Percentiles rank a stretch among this genome's conserved stretches.
phyloP scores from a whole-genome alignment of 2,113 vertebrate species.

The Chaetodon auriga region DNA sequence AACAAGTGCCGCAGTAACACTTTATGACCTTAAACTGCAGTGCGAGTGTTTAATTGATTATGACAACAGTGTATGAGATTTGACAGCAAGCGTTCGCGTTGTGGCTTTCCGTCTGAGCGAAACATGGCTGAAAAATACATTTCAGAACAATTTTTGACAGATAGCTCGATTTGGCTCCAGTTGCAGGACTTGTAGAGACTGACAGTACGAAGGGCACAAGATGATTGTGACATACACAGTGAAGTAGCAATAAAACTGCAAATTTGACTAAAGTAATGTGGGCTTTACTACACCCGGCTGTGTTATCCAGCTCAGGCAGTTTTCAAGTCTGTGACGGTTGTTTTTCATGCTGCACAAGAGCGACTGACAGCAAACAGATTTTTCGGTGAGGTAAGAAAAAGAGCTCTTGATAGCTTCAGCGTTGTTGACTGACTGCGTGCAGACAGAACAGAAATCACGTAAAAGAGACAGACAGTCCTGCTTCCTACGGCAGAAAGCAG shows the following conservation, averaged over 20 bases:
- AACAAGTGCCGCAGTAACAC: neutral
- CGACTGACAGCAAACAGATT: slow-evolving; percentile 36
- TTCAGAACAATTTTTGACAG: neutral
- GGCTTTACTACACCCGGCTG: slow-evolving; percentile 3
- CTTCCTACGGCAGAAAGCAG: slow-evolving; percentile 18
- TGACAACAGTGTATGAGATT: neutral
- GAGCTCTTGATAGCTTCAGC: neutral
- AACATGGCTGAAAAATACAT: neutral
- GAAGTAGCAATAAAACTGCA: slow-evolving; percentile 23
- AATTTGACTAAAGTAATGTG: slow-evolving; percentile 36
- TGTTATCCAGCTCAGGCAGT: slow-evolving; percentile 50
- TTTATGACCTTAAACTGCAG: slow-evolving; percentile 2
- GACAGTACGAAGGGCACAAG: slow-evolving; percentile 9
- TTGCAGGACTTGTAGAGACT: neutral
- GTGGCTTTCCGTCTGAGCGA: neutral
- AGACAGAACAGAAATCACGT: slow-evolving; percentile 25
- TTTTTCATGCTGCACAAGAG: slow-evolving; percentile 31
- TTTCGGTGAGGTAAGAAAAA: slow-evolving; percentile 20
- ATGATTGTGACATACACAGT: slow-evolving; percentile 12
- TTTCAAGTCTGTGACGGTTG: slow-evolving; percentile 25
- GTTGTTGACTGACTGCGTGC: slow-evolving; percentile 18
- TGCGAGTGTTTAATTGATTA: neutral
- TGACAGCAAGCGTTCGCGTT: neutral
- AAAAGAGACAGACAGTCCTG: slow-evolving; percentile 7
- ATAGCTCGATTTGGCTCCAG: neutral